phyloP scores from a whole-genome alignment of 2,113 vertebrate species.

The Prolemur simus region DNA sequence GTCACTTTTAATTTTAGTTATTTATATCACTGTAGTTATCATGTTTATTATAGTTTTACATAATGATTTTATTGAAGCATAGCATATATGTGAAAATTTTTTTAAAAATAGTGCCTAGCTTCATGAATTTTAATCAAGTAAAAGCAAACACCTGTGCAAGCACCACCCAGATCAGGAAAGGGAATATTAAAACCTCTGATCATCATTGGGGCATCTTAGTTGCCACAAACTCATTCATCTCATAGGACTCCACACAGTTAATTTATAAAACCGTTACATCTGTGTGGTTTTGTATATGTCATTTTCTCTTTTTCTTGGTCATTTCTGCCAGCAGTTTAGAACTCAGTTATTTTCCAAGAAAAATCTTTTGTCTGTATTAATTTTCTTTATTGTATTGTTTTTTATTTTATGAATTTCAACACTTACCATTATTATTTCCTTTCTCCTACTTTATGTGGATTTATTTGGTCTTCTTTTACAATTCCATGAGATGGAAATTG shows the following conservation, averaged over 20 bases:
- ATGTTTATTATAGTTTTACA: neutral
- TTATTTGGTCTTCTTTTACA: neutral
- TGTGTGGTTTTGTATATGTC: neutral
- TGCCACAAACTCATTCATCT: neutral
- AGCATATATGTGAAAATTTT: neutral
- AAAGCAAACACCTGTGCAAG: neutral
- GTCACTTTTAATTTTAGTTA: neutral
- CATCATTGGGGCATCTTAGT: neutral
- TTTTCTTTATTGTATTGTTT: neutral
- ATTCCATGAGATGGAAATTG: neutral
- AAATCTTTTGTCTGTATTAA: neutral
- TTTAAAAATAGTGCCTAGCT: neutral
- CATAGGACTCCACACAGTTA: neutral
- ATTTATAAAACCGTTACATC: neutral
- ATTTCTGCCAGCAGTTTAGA: neutral
- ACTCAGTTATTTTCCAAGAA: neutral
- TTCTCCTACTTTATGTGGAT: neutral
- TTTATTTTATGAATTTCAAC: neutral
- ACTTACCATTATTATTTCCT: neutral
- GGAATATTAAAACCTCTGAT: neutral
- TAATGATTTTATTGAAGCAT: neutral
- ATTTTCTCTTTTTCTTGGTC: neutral
- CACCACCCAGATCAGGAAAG: neutral
- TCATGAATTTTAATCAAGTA: neutral
- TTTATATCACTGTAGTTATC: neutral